Evolutionary conservation across 1,140 invertebrate genomes (phyloP).

Genomic region (Cotesia typhae): DNA sequence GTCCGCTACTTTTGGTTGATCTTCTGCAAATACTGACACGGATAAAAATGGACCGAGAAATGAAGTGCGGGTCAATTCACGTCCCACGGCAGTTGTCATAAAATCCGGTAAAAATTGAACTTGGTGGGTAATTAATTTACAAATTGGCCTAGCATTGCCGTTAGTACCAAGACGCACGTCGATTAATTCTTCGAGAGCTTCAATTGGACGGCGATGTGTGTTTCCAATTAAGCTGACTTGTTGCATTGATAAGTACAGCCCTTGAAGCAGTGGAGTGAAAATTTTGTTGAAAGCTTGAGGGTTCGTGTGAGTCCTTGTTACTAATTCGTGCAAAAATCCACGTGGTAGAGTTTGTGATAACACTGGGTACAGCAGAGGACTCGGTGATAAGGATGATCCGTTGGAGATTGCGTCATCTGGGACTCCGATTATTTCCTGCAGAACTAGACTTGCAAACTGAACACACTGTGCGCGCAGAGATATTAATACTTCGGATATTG

Average conservation of each 20-base stretch:
- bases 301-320: slow-evolving; percentile 68
- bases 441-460: slow-evolving; percentile 69
- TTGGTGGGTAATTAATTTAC: slow-evolving; percentile 78
- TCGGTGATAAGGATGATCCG: slow-evolving; percentile 43
- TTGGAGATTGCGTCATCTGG: slow-evolving; percentile 42
- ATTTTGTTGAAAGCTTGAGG: slow-evolving; percentile 70
- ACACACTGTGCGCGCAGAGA: slow-evolving; percentile 73
- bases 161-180: slow-evolving; percentile 72
- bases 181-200: slow-evolving; percentile 74
- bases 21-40: slow-evolving; percentile 91
- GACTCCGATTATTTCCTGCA: slow-evolving; percentile 69
- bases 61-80: slow-evolving; percentile 84
- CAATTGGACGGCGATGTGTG: slow-evolving; percentile 74
- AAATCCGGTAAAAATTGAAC: slow-evolving; percentile 80
- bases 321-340: slow-evolving; percentile 74
- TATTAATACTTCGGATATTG: slow-evolving; percentile 68
- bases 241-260: slow-evolving; percentile 75
- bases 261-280: slow-evolving; percentile 77
- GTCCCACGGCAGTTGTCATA: slow-evolving; percentile 75
- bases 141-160: slow-evolving; percentile 76
- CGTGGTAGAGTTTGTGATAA: slow-evolving; percentile 72
- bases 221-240: slow-evolving; percentile 76
- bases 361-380: slow-evolving; percentile 72
- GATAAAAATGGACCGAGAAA: slow-evolving; percentile 90
- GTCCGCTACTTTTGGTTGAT: slow-evolving; percentile 82